Conservation (phyloP, 1,140 invertebrate species). For the Drosophila erecta region DNA sequence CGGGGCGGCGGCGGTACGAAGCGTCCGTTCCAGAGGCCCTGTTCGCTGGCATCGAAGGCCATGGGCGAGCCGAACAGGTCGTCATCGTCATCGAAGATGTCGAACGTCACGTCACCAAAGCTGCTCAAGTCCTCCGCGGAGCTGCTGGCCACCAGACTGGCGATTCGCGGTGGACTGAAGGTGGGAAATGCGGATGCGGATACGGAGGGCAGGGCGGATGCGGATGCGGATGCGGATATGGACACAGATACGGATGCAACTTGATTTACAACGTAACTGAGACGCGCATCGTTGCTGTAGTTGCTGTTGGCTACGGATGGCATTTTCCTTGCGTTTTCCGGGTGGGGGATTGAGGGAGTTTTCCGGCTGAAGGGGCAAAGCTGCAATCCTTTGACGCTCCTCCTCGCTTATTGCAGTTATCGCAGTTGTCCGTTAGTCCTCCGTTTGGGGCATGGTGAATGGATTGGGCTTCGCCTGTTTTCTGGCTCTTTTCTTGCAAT, state of each 20-base stretch:
- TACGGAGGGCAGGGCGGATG: conserved; percentile 5
- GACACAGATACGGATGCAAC: conserved; percentile 51
- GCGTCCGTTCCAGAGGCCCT: conserved; percentile 88
- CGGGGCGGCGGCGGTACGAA: conserved; percentile 89
- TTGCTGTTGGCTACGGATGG: conserved; percentile 75
- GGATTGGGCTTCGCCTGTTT: conserved; percentile 23
- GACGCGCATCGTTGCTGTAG: conserved; percentile 67
- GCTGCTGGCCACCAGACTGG: conserved; percentile 77
- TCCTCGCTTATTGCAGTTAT: conserved; percentile 36
- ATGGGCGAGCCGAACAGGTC: conserved; percentile 86
- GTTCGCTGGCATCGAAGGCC: conserved; percentile 87
- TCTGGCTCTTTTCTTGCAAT: background rate
- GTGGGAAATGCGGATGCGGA: conserved; percentile 49
- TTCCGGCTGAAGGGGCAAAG: conserved; percentile 5
- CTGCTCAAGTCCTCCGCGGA: conserved; percentile 75
- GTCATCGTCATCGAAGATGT: conserved; percentile 86
- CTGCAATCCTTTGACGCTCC: conserved; percentile 55
- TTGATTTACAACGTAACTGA: conserved; percentile 80
- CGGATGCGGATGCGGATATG: conserved; percentile 18
- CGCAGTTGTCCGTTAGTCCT: conserved; percentile 38
- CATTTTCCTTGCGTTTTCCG: conserved; percentile 56
- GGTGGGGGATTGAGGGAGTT: background rate
- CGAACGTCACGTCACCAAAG: conserved; percentile 81
- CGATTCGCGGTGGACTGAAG: conserved; percentile 74
- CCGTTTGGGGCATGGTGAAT: conserved; percentile 46